A percentile compares a stretch with the other conserved stretches of the same genome.
Evolutionary conservation across 1,140 invertebrate species (phyloP).

Genomic region (Cherax destructor): DNA sequence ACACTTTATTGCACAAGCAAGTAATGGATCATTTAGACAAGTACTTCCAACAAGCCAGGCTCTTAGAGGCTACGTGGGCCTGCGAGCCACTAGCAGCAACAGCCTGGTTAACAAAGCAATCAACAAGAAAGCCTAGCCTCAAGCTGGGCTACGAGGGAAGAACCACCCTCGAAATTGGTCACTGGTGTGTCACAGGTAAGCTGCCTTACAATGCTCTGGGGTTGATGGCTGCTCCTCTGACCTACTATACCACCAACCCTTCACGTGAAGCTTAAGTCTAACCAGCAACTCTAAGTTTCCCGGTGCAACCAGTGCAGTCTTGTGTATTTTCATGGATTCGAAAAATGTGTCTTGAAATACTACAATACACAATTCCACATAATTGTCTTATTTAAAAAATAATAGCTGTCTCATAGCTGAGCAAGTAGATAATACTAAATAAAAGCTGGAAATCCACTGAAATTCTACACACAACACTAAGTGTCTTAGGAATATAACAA

Average conservation of each 20-base stretch:
- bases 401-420: background rate
- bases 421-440: background rate
- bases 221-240: no score
- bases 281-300: conserved; percentile 1
- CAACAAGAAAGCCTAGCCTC: no score
- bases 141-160: no score
- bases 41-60: no score
- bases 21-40: no score
- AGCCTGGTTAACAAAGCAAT: no score
- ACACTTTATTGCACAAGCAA: no score
- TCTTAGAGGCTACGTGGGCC: no score
- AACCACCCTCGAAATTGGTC: no score
- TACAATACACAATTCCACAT: background rate
- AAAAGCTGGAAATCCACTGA: background rate
- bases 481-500: background rate
- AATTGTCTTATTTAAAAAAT: background rate
- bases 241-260: background rate
- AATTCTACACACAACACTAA: background rate
- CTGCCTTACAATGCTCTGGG: no score
- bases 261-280: background rate
- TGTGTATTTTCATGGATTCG: background rate
- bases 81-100: no score
- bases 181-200: no score
- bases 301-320: conserved; percentile 7
- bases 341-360: background rate